A percentile compares a stretch with the other conserved stretches of the same genome.
These are phyloP conservation scores for Ferdinandea cuprea DNA, from an alignment of 2,888 invertebrate species.

Conservation along the genomic window DNA sequence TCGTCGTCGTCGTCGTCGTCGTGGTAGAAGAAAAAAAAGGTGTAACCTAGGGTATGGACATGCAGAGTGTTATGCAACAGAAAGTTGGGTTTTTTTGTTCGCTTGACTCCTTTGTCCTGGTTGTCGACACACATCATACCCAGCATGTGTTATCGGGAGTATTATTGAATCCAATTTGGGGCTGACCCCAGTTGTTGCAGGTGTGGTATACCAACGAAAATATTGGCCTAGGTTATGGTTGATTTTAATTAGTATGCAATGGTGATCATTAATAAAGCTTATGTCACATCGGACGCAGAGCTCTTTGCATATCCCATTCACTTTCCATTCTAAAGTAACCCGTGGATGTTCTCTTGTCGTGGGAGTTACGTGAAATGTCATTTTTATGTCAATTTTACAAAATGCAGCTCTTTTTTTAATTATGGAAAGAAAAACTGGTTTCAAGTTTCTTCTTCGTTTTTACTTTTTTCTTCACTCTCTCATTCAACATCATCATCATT, in stretches of 20 bases:
- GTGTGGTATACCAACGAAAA: conserved; percentile 20
- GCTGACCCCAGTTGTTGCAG: conserved; percentile 23
- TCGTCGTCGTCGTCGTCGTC: no score
- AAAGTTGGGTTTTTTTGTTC: background rate
- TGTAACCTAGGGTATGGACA: conserved; percentile 54
- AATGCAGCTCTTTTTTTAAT: conserved; percentile 33
- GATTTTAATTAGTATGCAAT: conserved; percentile 21
- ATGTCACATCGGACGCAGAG: conserved; percentile 28
- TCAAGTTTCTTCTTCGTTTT: conserved; percentile 24
- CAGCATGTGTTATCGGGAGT: conserved; percentile 27
- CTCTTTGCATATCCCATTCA: conserved; percentile 25
- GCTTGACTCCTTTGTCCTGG: conserved; percentile 33
- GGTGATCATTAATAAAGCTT: conserved; percentile 8
- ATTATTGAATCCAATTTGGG: conserved; percentile 10
- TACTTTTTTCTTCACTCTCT: conserved; percentile 12
- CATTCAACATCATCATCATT: background rate
- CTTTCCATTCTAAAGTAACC: conserved; percentile 35
- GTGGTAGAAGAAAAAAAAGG: conserved; percentile 39
- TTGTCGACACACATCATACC: background rate
- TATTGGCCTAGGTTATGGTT: conserved; percentile 45
- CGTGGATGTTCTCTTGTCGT: no score
- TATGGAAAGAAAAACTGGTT: conserved; percentile 36
- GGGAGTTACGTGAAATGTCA: conserved; percentile 47
- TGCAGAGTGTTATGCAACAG: conserved; percentile 59
- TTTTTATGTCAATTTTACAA: conserved; percentile 19